These are phyloP conservation scores for Gobio occitaniae DNA, from an alignment of 2,797 vertebrate species.

Conservation along the genomic window DNA sequence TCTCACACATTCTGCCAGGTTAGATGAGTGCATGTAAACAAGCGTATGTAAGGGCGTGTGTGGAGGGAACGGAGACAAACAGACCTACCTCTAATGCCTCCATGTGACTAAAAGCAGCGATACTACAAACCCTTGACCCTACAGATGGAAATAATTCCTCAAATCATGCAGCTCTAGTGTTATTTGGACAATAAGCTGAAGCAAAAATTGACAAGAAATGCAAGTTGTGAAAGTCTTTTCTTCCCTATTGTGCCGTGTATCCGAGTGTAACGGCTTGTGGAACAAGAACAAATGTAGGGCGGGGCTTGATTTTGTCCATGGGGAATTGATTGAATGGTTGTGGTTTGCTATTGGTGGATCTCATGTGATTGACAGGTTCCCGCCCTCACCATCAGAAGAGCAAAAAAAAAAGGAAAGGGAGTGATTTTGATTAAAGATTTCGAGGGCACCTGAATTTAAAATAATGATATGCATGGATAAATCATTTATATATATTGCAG, in stretches of 20 bases:
- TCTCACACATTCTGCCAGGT: not conserved
- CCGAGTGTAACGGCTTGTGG: not conserved
- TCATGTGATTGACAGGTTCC: no score
- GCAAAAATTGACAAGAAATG: not conserved
- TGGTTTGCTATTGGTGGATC: no score
- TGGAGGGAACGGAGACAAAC: not conserved
- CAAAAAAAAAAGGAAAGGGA: no score
- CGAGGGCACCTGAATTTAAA: no score
- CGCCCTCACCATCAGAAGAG: no score
- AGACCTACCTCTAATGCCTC: conserved; percentile 39
- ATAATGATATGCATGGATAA: no score
- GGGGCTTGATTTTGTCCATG: no score
- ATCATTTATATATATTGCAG: no score
- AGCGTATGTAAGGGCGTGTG: conserved; percentile 14
- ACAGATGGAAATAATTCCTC: not conserved
- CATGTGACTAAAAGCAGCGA: conserved; percentile 4
- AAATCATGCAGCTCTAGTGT: not conserved
- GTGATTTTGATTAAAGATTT: no score
- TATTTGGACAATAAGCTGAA: not conserved
- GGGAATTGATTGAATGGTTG: no score
- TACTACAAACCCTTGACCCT: not conserved
- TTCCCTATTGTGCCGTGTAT: not conserved
- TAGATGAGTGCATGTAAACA: not conserved
- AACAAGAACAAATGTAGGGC: not conserved
- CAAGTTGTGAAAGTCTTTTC: not conserved